Conservation (phyloP, 2,113 vertebrate genomes). For the Onychostruthus taczanowskii region DNA sequence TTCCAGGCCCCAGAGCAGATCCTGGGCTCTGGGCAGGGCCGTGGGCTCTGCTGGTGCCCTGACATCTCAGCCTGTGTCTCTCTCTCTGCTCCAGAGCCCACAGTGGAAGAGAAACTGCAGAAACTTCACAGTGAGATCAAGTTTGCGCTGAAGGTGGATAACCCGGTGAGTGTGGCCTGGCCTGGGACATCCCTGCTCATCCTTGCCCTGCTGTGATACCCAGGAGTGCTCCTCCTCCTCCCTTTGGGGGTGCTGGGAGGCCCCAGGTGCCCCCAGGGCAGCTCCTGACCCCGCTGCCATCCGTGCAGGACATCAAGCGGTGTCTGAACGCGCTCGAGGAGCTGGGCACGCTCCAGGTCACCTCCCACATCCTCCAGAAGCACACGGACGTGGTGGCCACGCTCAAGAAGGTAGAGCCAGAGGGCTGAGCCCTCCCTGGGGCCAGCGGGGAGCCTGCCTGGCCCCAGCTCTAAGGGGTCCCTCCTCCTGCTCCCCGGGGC, state of each 20-base stretch:
- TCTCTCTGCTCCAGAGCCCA: conserved; percentile 78
- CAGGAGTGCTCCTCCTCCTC: neutral
- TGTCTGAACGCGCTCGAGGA: conserved; percentile 90
- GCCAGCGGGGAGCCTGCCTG: accelerated
- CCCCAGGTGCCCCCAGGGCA: neutral
- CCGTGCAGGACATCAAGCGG: conserved; percentile 86
- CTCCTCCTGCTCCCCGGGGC: neutral
- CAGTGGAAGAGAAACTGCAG: conserved; percentile 91
- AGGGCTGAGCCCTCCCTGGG: neutral
- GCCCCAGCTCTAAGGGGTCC: neutral
- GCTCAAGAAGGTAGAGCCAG: conserved; percentile 84
- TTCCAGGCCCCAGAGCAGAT: neutral
- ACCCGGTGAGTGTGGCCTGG: conserved; percentile 80
- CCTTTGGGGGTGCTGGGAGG: neutral
- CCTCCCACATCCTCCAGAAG: conserved; percentile 94
- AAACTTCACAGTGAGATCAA: conserved; percentile 97
- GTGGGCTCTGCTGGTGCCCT: neutral
- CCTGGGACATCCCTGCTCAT: neutral
- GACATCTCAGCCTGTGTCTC: accelerated
- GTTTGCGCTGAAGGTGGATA: conserved; percentile 96
- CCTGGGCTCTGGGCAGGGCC: neutral
- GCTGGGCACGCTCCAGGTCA: conserved; percentile 89
- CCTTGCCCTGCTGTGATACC: neutral
- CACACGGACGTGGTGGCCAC: conserved; percentile 95
- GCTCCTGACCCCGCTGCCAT: neutral